Evolutionary conservation across 1,140 invertebrate genomes (phyloP), one percentile per base, ranked within the genome.

Genomic region (Aphelenchoides fujianensis): DNA sequence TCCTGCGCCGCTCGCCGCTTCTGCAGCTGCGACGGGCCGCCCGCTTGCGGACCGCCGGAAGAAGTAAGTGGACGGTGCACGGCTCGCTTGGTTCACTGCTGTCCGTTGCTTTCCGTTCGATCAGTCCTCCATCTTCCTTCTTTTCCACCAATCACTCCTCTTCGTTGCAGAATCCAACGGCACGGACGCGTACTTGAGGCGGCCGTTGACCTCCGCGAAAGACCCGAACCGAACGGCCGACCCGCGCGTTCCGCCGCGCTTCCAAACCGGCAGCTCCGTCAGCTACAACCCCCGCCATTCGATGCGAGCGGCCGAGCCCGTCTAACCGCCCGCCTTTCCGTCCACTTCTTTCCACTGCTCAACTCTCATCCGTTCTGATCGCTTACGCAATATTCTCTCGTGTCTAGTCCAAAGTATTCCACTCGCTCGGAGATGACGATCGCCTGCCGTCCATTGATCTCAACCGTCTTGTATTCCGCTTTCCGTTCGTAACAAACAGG

Each of bases 271-370:
- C 23, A 5, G 27, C 34, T 59, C 5, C 5, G 5, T 5, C 55
- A 59, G 5, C 7, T 19, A 59, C 23, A 5, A 30, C 23, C 19
- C 5, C 23, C 55, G 5, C 5, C 55, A 59, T 32, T 59, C 41
- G 23, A 59, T 7, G 55, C 5, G 55, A 59, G 55, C 5, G 5
- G 55, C 55, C 55, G 55, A 59, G 5, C 55, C 55, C 27, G 55
- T 59, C 5, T 59, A 59, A 59, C 23, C 41, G 23, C 12, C 23
- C 41, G 41, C 28, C 19, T n/a, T n/a, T 27, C 5, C 55, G 34
- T 59, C 23, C 19, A 16, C 34, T 59, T 59, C 55, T 59, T 59
- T 7, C 5, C 28, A 59, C 23, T 7, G 5, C 55, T 5, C 55
- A 5, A 59, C 5, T n/a, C n/a, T n/a, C n/a, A n/a, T n/a, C n/a